Conservation (phyloP, 2,888 invertebrate genomes). For the Oxytorus armatus region DNA sequence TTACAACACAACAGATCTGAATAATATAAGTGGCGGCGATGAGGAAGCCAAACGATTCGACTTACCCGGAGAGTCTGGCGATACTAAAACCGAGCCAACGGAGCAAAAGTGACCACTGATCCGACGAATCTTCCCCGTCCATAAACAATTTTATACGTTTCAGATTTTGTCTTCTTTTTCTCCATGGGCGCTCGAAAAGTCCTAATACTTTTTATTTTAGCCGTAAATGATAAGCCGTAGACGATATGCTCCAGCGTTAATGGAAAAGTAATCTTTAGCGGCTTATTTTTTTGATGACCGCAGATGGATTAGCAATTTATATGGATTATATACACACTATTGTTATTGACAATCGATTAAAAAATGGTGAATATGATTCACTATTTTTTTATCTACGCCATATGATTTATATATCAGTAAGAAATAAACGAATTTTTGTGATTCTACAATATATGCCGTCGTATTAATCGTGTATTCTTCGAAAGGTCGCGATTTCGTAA, state of each 20-base stretch:
- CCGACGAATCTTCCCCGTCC: neutral
- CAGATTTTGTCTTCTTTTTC: neutral
- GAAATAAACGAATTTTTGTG: slow-evolving; percentile 59
- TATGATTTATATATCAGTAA: slow-evolving; percentile 58
- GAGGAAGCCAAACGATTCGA: slow-evolving; percentile 38
- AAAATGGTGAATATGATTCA: slow-evolving; percentile 52
- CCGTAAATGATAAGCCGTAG: no score
- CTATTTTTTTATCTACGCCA: slow-evolving; percentile 51
- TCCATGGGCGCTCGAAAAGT: no score
- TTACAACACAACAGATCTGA: neutral
- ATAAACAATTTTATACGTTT: neutral
- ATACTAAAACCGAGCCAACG: slow-evolving; percentile 18
- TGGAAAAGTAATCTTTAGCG: no score
- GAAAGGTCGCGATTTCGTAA: no score
- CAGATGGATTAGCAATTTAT: neutral
- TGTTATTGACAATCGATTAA: slow-evolving; percentile 27
- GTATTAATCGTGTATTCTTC: no score
- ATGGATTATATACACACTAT: slow-evolving; percentile 24
- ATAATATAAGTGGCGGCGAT: slow-evolving; percentile 28
- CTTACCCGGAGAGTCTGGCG: slow-evolving; percentile 23
- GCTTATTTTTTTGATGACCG: neutral
- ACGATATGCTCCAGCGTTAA: no score
- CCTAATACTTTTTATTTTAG: no score
- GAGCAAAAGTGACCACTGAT: neutral
- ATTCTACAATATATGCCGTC: slow-evolving; percentile 20